These are phyloP conservation scores for Austrolebias charrua DNA, from an alignment of 2,797 vertebrate species.

Conservation along the genomic window DNA sequence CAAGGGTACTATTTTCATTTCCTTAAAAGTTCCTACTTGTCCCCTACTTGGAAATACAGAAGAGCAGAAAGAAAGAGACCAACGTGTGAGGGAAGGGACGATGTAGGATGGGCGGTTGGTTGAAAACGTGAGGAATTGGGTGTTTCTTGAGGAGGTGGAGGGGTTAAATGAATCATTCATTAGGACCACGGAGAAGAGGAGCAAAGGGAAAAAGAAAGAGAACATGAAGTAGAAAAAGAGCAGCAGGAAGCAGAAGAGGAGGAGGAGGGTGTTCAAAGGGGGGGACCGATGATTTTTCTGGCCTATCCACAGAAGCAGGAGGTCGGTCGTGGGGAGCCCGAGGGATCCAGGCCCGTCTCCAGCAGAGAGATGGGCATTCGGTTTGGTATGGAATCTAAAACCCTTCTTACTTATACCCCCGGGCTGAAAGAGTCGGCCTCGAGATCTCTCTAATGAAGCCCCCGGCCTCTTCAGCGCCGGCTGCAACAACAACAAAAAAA, in stretches of 20 bases:
- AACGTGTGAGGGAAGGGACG: constrained; percentile 46
- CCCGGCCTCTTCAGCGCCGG: constrained; percentile 71
- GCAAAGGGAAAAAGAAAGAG: constrained; percentile 46
- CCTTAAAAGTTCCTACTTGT: neutral
- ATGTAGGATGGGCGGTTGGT: constrained; percentile 54
- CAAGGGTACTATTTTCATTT: neutral
- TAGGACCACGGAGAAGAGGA: constrained; percentile 77
- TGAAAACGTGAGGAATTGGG: constrained; percentile 58
- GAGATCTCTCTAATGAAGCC: constrained; percentile 82
- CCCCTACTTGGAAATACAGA: constrained; percentile 35
- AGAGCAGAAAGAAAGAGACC: constrained; percentile 48
- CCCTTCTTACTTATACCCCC: constrained; percentile 56
- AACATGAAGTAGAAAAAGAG: constrained; percentile 57
- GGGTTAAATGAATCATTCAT: constrained; percentile 84
- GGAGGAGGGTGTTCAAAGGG: constrained; percentile 79
- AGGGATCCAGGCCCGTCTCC: constrained; percentile 66
- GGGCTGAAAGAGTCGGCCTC: constrained; percentile 77
- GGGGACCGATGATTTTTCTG: constrained; percentile 77
- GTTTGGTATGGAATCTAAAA: constrained; percentile 42
- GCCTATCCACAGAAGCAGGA: constrained; percentile 78
- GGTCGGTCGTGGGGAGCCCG: constrained; percentile 74
- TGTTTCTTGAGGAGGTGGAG: constrained; percentile 60
- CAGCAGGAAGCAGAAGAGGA: constrained; percentile 51
- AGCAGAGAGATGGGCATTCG: constrained; percentile 56
- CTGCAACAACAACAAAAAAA: constrained; percentile 28